phyloP scores from a whole-genome alignment of 1,140 invertebrate species.

The Campoletis sonorensis region DNA sequence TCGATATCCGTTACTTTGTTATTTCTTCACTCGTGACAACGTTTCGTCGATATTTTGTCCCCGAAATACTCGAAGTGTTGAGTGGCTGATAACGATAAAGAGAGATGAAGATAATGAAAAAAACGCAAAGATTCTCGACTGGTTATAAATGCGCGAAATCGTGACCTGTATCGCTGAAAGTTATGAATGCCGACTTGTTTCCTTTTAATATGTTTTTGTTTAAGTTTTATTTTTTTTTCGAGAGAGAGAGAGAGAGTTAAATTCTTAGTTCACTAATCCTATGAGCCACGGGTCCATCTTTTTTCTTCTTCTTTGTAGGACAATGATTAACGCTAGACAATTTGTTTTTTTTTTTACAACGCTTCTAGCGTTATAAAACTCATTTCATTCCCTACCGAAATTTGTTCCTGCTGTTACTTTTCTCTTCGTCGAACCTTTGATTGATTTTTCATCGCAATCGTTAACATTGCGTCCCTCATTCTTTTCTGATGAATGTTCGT shows the following conservation, averaged over 20 bases:
- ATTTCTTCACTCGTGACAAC: neutral
- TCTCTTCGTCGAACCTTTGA: slow-evolving; percentile 45
- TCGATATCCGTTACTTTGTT: slow-evolving; percentile 1
- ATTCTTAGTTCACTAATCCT: slow-evolving; percentile 44
- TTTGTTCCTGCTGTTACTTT: slow-evolving; percentile 4
- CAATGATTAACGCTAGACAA: slow-evolving; percentile 35
- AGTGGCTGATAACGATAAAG: neutral
- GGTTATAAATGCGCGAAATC: neutral
- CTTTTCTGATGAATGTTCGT: slow-evolving; percentile 85
- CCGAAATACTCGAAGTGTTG: neutral
- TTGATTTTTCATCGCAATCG: slow-evolving; percentile 47
- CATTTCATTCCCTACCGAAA: slow-evolving; percentile 22
- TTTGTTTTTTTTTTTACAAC: slow-evolving; percentile 9
- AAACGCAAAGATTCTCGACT: neutral
- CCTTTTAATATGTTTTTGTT: too few relatives aligned
- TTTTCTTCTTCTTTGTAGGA: slow-evolving; percentile 12
- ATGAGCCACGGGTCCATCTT: slow-evolving; percentile 38
- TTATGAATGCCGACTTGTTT: slow-evolving; percentile 37
- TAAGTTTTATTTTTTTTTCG: slow-evolving; percentile 22
- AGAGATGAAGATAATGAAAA: neutral
- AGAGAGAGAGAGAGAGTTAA: slow-evolving; percentile 35
- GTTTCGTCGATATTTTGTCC: neutral
- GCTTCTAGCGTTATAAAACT: slow-evolving; percentile 24
- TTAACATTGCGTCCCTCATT: slow-evolving; percentile 75
- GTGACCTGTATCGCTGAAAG: slow-evolving; percentile 45